phyloP scores from a whole-genome alignment of 2,113 vertebrate genomes.

The Petroica traversi region DNA sequence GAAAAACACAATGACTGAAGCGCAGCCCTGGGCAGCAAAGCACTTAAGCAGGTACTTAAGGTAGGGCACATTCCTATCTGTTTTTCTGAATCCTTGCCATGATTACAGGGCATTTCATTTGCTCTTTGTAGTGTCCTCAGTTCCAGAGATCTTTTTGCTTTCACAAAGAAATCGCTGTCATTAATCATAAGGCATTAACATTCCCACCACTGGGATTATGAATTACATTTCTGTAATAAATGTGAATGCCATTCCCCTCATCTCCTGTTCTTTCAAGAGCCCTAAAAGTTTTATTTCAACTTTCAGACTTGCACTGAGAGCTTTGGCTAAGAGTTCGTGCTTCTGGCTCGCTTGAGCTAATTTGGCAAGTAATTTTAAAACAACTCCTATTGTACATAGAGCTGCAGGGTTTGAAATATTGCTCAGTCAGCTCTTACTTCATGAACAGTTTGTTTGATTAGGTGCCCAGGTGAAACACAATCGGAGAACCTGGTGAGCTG shows the following conservation, averaged over 20 bases:
- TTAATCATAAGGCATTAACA: conserved; percentile 6
- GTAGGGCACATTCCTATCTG: neutral
- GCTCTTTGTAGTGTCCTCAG: neutral
- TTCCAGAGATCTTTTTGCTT: neutral
- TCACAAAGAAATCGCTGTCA: neutral
- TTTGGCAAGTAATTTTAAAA: conserved; percentile 59
- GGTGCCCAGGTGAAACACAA: conserved; percentile 28
- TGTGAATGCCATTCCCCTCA: conserved; percentile 9
- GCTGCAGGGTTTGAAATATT: conserved; percentile 27
- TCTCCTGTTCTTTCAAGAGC: conserved; percentile 11
- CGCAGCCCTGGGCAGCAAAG: neutral
- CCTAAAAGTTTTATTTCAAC: conserved; percentile 31
- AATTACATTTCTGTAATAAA: conserved; percentile 38
- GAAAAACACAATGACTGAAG: neutral
- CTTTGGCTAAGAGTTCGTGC: conserved; percentile 31
- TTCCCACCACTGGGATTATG: neutral
- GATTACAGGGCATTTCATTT: neutral
- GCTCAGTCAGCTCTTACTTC: conserved; percentile 45
- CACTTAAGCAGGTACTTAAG: neutral
- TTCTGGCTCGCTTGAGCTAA: conserved; percentile 18
- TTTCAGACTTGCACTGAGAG: conserved; percentile 1
- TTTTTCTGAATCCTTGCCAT: neutral
- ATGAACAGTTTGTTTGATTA: conserved; percentile 17
- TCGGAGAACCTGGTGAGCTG: conserved; percentile 11
- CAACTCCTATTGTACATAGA: neutral